Base-by-base conservation (phyloP, 2,888 invertebrate genomes). In the Galeruca laticollis region DNA sequence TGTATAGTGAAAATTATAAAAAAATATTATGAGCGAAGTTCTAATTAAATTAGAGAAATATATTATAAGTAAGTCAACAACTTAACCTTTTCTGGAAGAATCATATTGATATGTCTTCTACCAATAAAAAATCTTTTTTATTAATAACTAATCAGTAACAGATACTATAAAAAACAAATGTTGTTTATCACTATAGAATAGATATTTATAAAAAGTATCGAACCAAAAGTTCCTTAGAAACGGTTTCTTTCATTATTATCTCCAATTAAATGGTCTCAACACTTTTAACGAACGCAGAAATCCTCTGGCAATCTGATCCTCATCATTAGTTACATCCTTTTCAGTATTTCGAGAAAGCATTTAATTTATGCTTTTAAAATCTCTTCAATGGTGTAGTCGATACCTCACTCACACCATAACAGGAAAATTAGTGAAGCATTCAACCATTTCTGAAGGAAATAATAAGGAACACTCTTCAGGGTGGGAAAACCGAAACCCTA, bases 401-500 rank as follows among this genome's bases (percentile, higher is more conserved):
- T 57, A 35, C 56, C 18, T 57, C 35, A 15, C 54, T 33, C 56
- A 35, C 35, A 35, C 56, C 54, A 33, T 56, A 64, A 64, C 64
- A 64, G 64, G 64, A 64, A 64, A 64, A 64, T 64, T 64, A 64
- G 64, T 56, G 64, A 43, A 64, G 64, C 54, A 64, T 64, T 31
- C 64, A 47, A 54, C 56, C 64, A 56, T 54, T 33, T 52, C 63
- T 54, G 10, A 63, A 63, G 54, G 54, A 63, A 63, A 63, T 63
- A 63, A 63, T 63, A 63, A 63, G 63, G 18, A 49, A 40, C n/a
- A 37, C 52, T 63, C 21, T 37, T 52, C 20, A 15, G 40, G 63
- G 63, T 21, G 13, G 35, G 37, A 54, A 63, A 63, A 37, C 37
- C 40, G 26, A 54, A 54, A 52, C 52, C 52, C 63, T 63, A 15